Base-by-base conservation (phyloP, 2,888 invertebrate genomes). In the Oxycera nigricornis region DNA sequence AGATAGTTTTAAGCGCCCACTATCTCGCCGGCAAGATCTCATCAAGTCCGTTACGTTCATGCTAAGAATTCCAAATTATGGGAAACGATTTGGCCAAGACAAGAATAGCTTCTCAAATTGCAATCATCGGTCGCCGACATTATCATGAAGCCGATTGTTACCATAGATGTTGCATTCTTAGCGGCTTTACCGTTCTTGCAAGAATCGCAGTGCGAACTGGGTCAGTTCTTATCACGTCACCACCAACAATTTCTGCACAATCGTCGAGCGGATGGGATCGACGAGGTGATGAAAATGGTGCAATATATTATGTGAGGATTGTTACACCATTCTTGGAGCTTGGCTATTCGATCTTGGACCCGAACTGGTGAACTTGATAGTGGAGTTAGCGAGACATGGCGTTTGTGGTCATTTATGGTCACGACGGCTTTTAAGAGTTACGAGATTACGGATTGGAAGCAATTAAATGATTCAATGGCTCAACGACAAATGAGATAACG, bases 1-100 rank as follows among this genome's bases (percentile, higher is more conserved):
- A 46, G 46, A 46, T 46, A 46, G n/a, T 46, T 46, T 46, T 46
- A 46, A 46, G 46, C 46, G 14, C 46, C 46, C 46, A 46, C 46
- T 46, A 46, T 46, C 14, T 46, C 46, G 14, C 46, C 17, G 3
- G 14, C 46, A n/a, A n/a, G 46, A 11, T 46, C 14, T 17, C 46
- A 46, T 17, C 35, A 46, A 46, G 14, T 46, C 46, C 46, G 46
- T 46, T 46, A 46, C 11, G 46, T 46, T 46, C 46, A 46, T 46
- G 14, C 46, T 46, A 46, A 46, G 46, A 46, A 46, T 46, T 46
- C 14, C 46, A 46, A 46, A 46, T 46, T 46, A 46, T 46, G 46
- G 46, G 46, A 46, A 46, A 11, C 46, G 46, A 46, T 46, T 17
- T 46, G 11, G 3, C n/a, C 17, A 3, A 46, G 46, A 46, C 46